phyloP scores from a whole-genome alignment of 2,888 invertebrate genomes.

The Cheilosia soror region DNA sequence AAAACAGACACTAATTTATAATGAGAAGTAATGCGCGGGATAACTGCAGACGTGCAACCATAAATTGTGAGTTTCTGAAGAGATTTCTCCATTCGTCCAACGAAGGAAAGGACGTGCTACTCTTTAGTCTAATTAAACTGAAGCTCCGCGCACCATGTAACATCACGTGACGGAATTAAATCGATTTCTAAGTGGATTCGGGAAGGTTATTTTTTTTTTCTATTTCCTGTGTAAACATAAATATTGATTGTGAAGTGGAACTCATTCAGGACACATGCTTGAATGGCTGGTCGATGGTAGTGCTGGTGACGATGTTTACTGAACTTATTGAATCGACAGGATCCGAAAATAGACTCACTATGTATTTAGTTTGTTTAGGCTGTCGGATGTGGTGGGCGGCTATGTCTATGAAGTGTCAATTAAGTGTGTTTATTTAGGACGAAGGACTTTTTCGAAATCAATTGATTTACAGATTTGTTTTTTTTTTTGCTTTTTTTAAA shows the following conservation, averaged over 20 bases:
- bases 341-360: constrained; percentile 46
- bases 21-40: constrained; percentile 55
- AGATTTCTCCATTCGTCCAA: constrained; percentile 10
- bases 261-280: constrained; percentile 31
- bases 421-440: constrained; percentile 35
- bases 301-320: constrained; percentile 60
- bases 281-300: constrained; percentile 36
- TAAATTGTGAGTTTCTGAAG: constrained; percentile 22
- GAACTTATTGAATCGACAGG: constrained; percentile 61
- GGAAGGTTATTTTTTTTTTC: constrained; percentile 14
- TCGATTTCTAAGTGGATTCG: constrained; percentile 58
- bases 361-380: constrained; percentile 2
- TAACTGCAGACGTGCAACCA: constrained; percentile 39
- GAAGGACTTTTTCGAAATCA: constrained; percentile 13
- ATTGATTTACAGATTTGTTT: constrained; percentile 5
- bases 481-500: constrained; percentile 1
- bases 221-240: constrained; percentile 53
- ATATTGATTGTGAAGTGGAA: constrained; percentile 68
- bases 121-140: constrained; percentile 49
- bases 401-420: constrained; percentile 45
- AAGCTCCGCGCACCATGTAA: constrained; percentile 17
- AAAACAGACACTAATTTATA: constrained; percentile 69
- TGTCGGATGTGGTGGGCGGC: constrained; percentile 3
- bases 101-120: constrained; percentile 2
- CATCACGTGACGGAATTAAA: constrained; percentile 58